Conservation (phyloP, 1,140 invertebrate species). For the Magallana ariakensis region DNA sequence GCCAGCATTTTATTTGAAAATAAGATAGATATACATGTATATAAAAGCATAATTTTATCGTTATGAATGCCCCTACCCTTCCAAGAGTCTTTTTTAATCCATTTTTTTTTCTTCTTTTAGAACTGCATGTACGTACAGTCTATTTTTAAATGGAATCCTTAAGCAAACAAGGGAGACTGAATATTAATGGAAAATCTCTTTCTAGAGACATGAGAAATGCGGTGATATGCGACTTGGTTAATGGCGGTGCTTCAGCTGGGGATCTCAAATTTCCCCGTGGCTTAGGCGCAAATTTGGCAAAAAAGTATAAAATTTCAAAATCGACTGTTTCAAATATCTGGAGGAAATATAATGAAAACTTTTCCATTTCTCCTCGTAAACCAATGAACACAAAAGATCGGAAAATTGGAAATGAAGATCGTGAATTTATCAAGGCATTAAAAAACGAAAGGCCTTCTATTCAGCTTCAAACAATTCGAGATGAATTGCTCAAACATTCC, state of each 20-base stretch:
- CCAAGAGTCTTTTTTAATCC: too few species aligned
- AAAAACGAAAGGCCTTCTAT: background rate
- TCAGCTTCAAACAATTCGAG: background rate
- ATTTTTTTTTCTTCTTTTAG: too few species aligned
- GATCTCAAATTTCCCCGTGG: background rate
- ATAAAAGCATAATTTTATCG: too few species aligned
- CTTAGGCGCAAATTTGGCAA: constrained; percentile 26
- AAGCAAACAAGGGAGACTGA: too few species aligned
- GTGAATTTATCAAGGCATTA: background rate
- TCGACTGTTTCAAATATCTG: constrained; percentile 30
- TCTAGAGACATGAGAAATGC: too few species aligned
- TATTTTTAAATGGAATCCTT: too few species aligned
- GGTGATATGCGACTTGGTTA: too few species aligned
- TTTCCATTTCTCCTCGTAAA: background rate
- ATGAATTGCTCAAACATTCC: background rate
- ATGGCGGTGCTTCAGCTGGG: too few species aligned
- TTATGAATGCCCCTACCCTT: too few species aligned
- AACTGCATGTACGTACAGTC: too few species aligned
- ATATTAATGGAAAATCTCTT: too few species aligned
- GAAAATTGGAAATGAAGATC: background rate
- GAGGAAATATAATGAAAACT: background rate
- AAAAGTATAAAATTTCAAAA: background rate
- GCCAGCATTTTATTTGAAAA: too few species aligned
- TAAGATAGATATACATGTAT: constrained; percentile 35
- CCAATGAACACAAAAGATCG: background rate